Percentiles rank a stretch among this genome's conserved stretches.
Evolutionary conservation across 2,888 invertebrate species (phyloP).

Genomic region (Eudemis profundana): DNA sequence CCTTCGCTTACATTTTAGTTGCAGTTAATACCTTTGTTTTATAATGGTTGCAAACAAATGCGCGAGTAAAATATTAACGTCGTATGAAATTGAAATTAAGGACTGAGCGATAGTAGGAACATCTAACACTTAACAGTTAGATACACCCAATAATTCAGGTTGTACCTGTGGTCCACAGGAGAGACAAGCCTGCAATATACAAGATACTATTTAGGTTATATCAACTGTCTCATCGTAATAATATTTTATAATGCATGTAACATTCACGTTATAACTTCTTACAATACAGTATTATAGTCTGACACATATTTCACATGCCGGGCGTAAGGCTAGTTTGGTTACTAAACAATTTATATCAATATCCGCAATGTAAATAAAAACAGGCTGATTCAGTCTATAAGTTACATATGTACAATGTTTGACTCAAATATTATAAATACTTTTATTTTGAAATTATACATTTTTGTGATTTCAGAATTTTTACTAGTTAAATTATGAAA

Average conservation of each 20-base stretch:
- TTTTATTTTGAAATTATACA: slow-evolving; percentile 26
- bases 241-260: slow-evolving; percentile 1
- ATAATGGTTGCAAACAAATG: too few species aligned
- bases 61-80: too few species aligned
- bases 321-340: slow-evolving; percentile 22
- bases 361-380: slow-evolving; percentile 30
- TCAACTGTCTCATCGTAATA: background rate
- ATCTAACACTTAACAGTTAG: background rate
- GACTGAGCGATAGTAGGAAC: background rate
- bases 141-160: background rate
- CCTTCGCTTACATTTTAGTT: too few species aligned
- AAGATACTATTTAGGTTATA: background rate
- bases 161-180: background rate
- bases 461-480: slow-evolving; percentile 9
- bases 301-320: slow-evolving; percentile 30
- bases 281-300: slow-evolving; percentile 41
- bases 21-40: too few species aligned
- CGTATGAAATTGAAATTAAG: background rate
- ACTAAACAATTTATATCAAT: slow-evolving; percentile 20
- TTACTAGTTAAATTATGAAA: slow-evolving; percentile 21
- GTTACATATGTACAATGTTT: slow-evolving; percentile 41
- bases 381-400: slow-evolving; percentile 42
- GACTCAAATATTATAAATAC: slow-evolving; percentile 33
- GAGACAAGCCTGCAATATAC: slow-evolving; percentile 1
- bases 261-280: slow-evolving; percentile 22